Evolutionary conservation across 1,140 invertebrate genomes (phyloP), one percentile per base, ranked within the genome.

Genomic region (Batillaria attramentaria): DNA sequence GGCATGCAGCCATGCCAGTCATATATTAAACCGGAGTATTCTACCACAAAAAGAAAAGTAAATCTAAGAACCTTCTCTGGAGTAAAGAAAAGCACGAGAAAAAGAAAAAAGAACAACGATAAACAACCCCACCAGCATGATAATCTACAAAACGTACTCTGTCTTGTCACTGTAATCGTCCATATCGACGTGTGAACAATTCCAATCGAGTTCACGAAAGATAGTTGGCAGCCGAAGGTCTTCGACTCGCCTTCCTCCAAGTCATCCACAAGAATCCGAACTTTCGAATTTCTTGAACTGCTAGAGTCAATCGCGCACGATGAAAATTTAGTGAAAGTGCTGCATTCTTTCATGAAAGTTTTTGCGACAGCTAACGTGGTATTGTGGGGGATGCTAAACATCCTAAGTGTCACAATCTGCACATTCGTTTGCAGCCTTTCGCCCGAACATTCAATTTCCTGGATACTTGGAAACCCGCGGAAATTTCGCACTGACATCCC

Each of bases 141-240:
- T n/a, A n/a, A n/a, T n/a, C n/a, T n/a, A n/a, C n/a, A n/a, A n/a
- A n/a, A n/a, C n/a, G n/a, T n/a, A n/a, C n/a, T n/a, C n/a, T n/a
- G n/a, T n/a, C n/a, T n/a, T n/a, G n/a, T n/a, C n/a, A n/a, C n/a
- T n/a, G n/a, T n/a, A n/a, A n/a, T n/a, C n/a, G n/a, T n/a, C n/a
- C n/a, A n/a, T n/a, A n/a, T n/a, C n/a, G n/a, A n/a, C n/a, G n/a
- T n/a, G n/a, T n/a, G n/a, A n/a, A n/a, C n/a, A n/a, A n/a, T n/a
- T n/a, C n/a, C n/a, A n/a, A n/a, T n/a, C n/a, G n/a, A n/a, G n/a
- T n/a, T n/a, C n/a, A n/a, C n/a, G n/a, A n/a, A n/a, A n/a, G n/a
- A n/a, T n/a, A n/a, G n/a, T n/a, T n/a, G n/a, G n/a, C 73, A 75
- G 31, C 73, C 73, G 73, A 62, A 75, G n/a, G 54, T 75, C 39